A percentile compares a stretch with the other conserved stretches of the same genome.
These are phyloP conservation scores for Bergia sp. DNA, from an alignment of 92 coral and sea anemone genomes.

Conservation along the genomic window DNA sequence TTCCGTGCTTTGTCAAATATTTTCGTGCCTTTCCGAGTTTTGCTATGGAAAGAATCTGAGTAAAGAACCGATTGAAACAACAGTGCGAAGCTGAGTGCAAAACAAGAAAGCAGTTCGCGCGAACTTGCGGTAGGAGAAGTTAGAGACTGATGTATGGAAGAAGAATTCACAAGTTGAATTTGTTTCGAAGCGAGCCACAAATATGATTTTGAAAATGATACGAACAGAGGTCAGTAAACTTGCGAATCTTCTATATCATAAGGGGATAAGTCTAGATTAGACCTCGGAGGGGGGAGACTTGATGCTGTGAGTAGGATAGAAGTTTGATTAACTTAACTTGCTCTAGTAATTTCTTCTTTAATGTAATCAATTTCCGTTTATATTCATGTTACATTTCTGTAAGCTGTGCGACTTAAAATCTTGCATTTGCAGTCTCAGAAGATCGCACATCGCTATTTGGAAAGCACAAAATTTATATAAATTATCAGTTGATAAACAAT, in stretches of 20 bases:
- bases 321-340: neutral
- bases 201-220: neutral
- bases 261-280: neutral
- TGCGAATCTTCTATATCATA: neutral
- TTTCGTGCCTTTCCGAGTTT: neutral
- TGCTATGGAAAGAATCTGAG: conserved; percentile 18
- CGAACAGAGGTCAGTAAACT: neutral
- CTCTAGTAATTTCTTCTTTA: too few species aligned
- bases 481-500: too few species aligned
- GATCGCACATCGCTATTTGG: too few species aligned
- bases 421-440: too few species aligned
- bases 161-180: neutral
- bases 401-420: too few species aligned
- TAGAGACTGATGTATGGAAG: neutral
- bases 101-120: neutral
- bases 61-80: neutral
- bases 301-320: neutral
- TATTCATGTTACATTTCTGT: too few species aligned
- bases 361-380: too few species aligned
- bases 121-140: neutral
- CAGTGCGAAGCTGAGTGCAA: neutral
- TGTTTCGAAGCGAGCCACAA: neutral
- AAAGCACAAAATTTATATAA: too few species aligned
- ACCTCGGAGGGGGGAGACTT: neutral
- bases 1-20: neutral